Base-by-base conservation (phyloP, 1,140 invertebrate genomes). In the Calephelis nemesis region DNA sequence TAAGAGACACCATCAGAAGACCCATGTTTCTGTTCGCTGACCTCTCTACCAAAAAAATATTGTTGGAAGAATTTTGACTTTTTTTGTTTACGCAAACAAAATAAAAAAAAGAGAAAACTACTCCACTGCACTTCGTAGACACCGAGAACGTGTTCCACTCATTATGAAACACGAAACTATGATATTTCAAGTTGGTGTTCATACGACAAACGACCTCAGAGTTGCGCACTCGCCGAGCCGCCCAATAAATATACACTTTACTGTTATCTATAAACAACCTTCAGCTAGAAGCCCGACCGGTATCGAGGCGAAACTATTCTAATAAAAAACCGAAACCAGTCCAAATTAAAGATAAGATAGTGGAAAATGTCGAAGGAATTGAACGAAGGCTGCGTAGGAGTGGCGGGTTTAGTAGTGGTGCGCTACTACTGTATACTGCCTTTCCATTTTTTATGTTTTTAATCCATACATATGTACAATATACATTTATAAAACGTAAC, bases 91-190 rank as follows among this genome's bases (percentile, higher is more conserved):
- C 8, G 40, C 10, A 62, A 62, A 62, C n/a, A 39, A 47, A 63
- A 45, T 13, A n/a, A 19, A 63, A 19, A 63, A 19, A 19, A 52
- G 12, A 9, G 19, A 54, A 54, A 47, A 42, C 52, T 69, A 68
- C 85, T 90, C 85, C 82, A 86, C 74, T n/a, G 64, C 76, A 65
- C 63, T 70, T 73, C 52, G 60, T 79, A 82, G 72, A 70, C 83
- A 78, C 83, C 79, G 79, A 83, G 84, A 90, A 89, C 85, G 79
- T 83, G 88, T 90, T 89, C 82, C 71, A 85, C 81, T 85, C 88
- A 88, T 90, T 90, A 89, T 90, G 88, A 89, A 90, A 90, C 81
- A 85, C 84, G 85, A 85, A 88, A 80, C 87, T 87, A 88, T 89
- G 85, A 90, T 88, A 85, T 88, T 88, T 84, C 69, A 75, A 87